Percentiles rank a stretch among this genome's conserved stretches.
phyloP scores from a whole-genome alignment of 2,797 vertebrate genomes.

The Chrysocyon brachyurus region DNA sequence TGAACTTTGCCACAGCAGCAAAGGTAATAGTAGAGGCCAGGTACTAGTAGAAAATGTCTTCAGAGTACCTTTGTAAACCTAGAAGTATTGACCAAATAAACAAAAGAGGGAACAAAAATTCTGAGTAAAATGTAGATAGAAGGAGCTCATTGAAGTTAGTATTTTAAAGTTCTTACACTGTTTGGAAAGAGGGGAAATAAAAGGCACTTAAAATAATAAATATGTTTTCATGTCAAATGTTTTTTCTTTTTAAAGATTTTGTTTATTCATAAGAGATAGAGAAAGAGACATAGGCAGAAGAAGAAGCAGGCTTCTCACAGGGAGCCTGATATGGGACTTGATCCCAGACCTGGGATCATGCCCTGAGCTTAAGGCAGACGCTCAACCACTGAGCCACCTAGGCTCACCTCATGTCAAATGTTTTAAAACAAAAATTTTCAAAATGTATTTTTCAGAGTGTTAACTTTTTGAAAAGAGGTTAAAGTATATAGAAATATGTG shows the following conservation, averaged over 20 bases:
- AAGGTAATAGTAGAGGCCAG: not conserved
- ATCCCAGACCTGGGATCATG: too few relatives aligned
- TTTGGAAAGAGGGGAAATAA: not conserved
- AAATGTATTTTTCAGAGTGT: not conserved
- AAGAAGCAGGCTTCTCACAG: too few relatives aligned
- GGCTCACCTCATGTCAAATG: not conserved
- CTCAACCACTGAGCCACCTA: too few relatives aligned
- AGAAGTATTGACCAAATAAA: not conserved
- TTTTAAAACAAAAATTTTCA: not conserved
- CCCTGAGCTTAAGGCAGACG: too few relatives aligned
- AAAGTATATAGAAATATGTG: not conserved
- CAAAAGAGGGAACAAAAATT: not conserved
- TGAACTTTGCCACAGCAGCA: not conserved
- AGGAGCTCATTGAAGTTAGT: not conserved
- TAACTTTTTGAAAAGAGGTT: not conserved
- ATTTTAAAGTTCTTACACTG: conserved; percentile 3
- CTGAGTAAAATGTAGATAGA: not conserved
- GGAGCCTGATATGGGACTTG: too few relatives aligned
- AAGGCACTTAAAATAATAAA: not conserved
- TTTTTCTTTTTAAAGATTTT: too few relatives aligned
- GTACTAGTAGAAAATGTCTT: not conserved
- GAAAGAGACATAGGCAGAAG: too few relatives aligned
- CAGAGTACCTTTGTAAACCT: not conserved
- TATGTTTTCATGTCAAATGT: not conserved
- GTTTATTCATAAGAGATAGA: too few relatives aligned